Evolutionary conservation across 2,113 vertebrate genomes (phyloP), one percentile per base, ranked within the genome.

Genomic region (Raja brachyura): DNA sequence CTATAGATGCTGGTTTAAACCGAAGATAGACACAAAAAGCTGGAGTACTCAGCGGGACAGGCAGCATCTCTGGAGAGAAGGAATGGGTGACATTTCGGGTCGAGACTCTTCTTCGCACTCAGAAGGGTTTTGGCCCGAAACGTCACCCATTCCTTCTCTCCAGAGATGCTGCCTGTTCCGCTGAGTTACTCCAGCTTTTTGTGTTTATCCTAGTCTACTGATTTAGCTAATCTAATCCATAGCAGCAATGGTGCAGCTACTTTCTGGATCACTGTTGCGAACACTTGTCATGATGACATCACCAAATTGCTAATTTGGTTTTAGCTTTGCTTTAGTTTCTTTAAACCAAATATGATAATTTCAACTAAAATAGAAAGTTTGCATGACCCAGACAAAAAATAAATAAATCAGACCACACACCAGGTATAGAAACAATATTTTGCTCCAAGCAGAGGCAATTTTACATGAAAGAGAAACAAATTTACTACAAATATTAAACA

Each of bases 391-490:
- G 39, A 83, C 20, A 61, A 28, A 85, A 61, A 61, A 28, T 22
- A 85, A 61, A 86, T 86, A 63, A 4, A 61, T 31, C 4, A 63
- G 25, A 86, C 25, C 56, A 63, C 28, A 86, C 11, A 86, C 11
- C 28, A 86, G 83, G n/a, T 86, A 81, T 8, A 86, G 56, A 86
- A 85, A 85, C 56, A 61, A 86, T 86, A 61, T 86, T 85, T 63
- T 86, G 56, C 18, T 61, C 61, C 13, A 63, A n/a, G 54, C 56
- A 56, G 48, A 28, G 59, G 4, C n/a, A 86, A 61, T 63, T 61
- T 86, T 63, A 28, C n/a, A 59, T 61, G 56, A 28, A 86, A 86
- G 79, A n/a, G 56, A 61, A 63, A 63, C 33, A 86, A 86, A 86
- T 63, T 16, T 61, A 63, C 61, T 56, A 81, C 78, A 22, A 54